Evolutionary conservation across 2,113 vertebrate genomes (phyloP).

Genomic region (Lepidothrix coronata): DNA sequence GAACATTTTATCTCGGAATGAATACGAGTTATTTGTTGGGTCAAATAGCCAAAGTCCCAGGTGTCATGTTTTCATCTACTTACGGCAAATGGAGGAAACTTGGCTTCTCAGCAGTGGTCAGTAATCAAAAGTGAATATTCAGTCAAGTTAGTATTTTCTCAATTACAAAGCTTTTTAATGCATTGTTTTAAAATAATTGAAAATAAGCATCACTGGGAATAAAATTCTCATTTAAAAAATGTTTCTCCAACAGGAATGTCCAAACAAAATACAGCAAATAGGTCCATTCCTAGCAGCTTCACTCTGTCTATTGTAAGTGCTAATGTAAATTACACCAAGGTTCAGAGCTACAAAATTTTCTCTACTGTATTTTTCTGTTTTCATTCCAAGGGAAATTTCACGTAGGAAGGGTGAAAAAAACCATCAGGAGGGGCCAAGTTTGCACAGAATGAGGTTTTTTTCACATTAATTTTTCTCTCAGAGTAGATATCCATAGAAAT

Average conservation of each 20-base stretch:
- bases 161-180: conserved; percentile 45
- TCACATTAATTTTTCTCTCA: background rate
- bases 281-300: background rate
- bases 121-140: conserved; percentile 43
- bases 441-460: background rate
- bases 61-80: conserved; percentile 25
- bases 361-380: background rate
- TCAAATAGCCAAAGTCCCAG: background rate
- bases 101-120: conserved; percentile 51
- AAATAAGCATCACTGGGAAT: conserved; percentile 35
- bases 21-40: conserved; percentile 1
- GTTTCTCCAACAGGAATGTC: background rate
- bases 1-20: background rate
- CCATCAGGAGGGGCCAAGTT: background rate
- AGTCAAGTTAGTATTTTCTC: conserved; percentile 15
- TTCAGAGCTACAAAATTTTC: background rate
- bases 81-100: background rate
- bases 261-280: background rate
- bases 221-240: conserved; percentile 44
- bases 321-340: background rate
- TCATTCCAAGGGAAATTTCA: background rate
- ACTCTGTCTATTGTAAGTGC: background rate
- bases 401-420: background rate
- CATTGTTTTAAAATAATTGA: conserved; percentile 58
- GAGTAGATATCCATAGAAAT: too few species aligned